Percentiles rank a stretch among this genome's conserved stretches.
Evolutionary conservation across 2,888 invertebrate genomes (phyloP).

Genomic region (Lepidonotus clava): DNA sequence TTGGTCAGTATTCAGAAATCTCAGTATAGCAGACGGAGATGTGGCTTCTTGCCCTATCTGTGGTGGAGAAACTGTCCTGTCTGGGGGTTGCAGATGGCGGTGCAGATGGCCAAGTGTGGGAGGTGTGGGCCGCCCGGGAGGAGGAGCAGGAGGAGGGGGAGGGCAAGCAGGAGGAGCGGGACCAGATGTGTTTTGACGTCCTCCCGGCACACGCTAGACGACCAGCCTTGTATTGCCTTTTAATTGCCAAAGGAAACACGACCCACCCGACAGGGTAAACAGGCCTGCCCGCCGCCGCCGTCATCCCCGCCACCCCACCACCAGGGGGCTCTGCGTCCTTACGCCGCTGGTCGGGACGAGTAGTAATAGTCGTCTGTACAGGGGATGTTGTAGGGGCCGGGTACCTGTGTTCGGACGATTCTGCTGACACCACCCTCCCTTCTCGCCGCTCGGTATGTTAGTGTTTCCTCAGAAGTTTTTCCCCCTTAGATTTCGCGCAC

Average conservation of each 20-base stretch:
- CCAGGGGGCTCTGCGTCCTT: not conserved
- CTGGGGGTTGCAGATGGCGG: no score
- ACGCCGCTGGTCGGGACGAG: no score
- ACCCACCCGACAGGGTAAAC: slow-evolving; percentile 33
- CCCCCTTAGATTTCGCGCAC: no score
- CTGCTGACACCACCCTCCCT: slow-evolving; percentile 1
- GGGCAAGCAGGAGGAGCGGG: not conserved
- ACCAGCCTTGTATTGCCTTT: slow-evolving; percentile 32
- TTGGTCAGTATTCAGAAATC: not conserved
- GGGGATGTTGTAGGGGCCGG: not conserved
- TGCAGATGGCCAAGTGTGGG: not conserved
- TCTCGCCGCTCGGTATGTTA: not conserved
- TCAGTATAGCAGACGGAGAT: not conserved
- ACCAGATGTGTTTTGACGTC: slow-evolving; percentile 43
- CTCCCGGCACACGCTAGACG: not conserved
- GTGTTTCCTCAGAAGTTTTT: no score
- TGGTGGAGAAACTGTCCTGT: no score
- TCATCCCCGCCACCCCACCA: not conserved
- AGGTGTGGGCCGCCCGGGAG: not conserved
- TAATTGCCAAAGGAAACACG: slow-evolving; percentile 53
- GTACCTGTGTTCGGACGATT: not conserved
- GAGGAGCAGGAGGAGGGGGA: not conserved
- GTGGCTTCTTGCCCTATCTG: not conserved
- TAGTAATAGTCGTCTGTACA: not conserved
- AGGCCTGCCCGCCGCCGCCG: not conserved